phyloP scores from a whole-genome alignment of 2,113 vertebrate genomes.

The Austrofundulus limnaeus region DNA sequence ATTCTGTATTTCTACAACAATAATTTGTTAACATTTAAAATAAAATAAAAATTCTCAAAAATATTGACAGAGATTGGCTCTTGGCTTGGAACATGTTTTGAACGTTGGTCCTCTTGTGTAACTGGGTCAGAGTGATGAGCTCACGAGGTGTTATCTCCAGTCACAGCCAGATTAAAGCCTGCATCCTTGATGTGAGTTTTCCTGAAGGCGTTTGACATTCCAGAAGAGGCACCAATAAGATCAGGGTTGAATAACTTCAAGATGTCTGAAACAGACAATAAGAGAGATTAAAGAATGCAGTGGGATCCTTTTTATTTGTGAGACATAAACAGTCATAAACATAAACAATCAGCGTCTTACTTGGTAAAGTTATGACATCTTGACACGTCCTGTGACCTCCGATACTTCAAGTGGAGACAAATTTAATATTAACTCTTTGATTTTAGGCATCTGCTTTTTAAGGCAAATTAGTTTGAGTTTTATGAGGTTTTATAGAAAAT shows the following conservation, averaged over 20 bases:
- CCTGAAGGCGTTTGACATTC: conserved; percentile 76
- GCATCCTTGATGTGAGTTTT: conserved; percentile 74
- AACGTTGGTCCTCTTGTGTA: no score
- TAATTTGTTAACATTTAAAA: no score
- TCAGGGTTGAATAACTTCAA: conserved; percentile 80
- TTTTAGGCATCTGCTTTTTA: no score
- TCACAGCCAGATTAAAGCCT: conserved; percentile 82
- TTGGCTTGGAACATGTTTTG: no score
- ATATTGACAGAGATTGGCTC: no score
- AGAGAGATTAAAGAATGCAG: neutral
- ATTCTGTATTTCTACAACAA: neutral
- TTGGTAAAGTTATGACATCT: conserved; percentile 81
- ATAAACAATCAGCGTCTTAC: conserved; percentile 64
- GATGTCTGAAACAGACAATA: conserved; percentile 67
- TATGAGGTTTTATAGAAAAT: no score
- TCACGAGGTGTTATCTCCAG: conserved; percentile 83
- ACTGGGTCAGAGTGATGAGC: neutral
- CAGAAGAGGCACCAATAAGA: conserved; percentile 73
- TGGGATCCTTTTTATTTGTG: neutral
- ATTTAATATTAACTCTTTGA: no score
- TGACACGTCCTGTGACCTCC: conserved; percentile 79
- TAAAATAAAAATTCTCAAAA: no score
- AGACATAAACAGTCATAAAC: no score
- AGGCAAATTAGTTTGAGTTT: no score
- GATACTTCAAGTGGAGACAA: conserved; percentile 63